Evolutionary conservation across 2,113 vertebrate genomes (phyloP).

Genomic region (Rhodinocichla rosea): DNA sequence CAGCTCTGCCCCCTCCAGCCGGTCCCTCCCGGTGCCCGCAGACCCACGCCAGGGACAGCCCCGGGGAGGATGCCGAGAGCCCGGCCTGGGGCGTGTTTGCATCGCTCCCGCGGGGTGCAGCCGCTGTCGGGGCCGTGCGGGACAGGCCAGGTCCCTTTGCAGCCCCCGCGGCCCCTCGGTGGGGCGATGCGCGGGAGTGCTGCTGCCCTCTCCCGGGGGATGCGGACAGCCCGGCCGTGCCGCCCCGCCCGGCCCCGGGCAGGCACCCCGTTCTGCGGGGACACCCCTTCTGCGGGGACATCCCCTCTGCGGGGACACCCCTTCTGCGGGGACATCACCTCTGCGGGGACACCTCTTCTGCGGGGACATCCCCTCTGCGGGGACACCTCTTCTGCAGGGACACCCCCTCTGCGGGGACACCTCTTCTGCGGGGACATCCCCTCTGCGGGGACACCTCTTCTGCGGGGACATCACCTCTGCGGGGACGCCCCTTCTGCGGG

Average conservation of each 20-base stretch:
- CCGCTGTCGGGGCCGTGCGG: not conserved
- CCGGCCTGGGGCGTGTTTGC: not conserved
- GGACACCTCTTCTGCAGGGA: not conserved
- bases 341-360: no score
- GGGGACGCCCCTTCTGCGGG: not conserved
- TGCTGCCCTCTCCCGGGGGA: slow-evolving; percentile 59
- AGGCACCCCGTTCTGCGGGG: not conserved
- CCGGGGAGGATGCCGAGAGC: not conserved
- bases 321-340: fast-evolving
- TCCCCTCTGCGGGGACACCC: no score
- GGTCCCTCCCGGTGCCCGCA: not conserved
- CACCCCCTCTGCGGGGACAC: not conserved
- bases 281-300: fast-evolving
- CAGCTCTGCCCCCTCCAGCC: not conserved
- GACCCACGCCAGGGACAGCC: not conserved
- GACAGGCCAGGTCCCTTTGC: not conserved
- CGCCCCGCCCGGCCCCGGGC: not conserved
- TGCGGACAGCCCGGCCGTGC: not conserved
- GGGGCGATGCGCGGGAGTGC: not conserved
- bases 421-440: fast-evolving
- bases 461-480: fast-evolving
- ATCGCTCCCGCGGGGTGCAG: not conserved
- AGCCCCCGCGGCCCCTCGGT: not conserved
- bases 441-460: not conserved
- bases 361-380: not conserved